These are phyloP conservation scores for Calephelis perditalis DNA, from an alignment of 2,888 invertebrate genomes.

Conservation along the genomic window DNA sequence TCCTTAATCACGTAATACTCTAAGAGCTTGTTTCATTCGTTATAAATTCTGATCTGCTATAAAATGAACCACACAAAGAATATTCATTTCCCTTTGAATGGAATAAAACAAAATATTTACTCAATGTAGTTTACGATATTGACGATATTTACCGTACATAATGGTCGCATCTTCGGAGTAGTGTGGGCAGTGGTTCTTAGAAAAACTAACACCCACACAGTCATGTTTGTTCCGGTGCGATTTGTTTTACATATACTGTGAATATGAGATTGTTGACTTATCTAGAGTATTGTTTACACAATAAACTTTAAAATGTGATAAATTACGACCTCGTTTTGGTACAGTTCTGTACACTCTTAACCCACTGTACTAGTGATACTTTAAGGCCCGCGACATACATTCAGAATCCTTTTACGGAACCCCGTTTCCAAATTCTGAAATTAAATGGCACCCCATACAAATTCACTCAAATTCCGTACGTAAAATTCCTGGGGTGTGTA, in stretches of 20 bases:
- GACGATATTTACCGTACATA: conserved; percentile 8
- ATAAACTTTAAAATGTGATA: conserved; percentile 5
- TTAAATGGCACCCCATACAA: too few species aligned
- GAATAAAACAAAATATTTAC: conserved; percentile 1
- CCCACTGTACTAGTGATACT: too few species aligned
- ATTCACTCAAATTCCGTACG: too few species aligned
- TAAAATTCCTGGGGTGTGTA: too few species aligned
- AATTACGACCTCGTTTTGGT: too few species aligned
- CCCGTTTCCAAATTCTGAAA: too few species aligned
- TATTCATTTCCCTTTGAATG: too few species aligned
- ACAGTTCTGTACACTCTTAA: too few species aligned
- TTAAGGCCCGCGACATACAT: too few species aligned
- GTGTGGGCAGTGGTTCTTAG: conserved; percentile 17
- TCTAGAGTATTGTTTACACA: conserved; percentile 9
- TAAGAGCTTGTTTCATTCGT: background rate
- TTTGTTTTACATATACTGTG: conserved; percentile 20
- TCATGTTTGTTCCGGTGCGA: conserved; percentile 24
- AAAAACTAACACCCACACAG: conserved; percentile 22
- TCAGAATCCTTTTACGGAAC: too few species aligned
- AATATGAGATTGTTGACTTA: conserved; percentile 16
- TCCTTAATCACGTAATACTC: too few species aligned
- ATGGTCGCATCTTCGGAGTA: background rate
- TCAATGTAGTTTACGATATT: background rate
- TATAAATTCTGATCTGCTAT: background rate
- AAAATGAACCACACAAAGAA: too few species aligned